Evolutionary conservation across 64 coral and sea anemone species (phyloP), one percentile per base, ranked within the genome.

Genomic region (Orbicella faveolata): DNA sequence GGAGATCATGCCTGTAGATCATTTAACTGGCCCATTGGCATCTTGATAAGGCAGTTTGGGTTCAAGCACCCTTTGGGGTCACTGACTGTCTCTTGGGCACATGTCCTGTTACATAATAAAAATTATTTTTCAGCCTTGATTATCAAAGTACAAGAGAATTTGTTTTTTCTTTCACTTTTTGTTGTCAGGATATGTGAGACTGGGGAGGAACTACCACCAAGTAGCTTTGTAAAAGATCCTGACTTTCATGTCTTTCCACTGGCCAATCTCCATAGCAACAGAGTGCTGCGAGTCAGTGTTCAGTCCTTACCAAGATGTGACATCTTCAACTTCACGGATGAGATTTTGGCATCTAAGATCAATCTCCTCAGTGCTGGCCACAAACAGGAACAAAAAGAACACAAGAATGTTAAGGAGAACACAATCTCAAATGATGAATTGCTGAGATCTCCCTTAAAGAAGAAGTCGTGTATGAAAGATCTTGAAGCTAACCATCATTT

Each of bases 251-350:
- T 70, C 12, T 95, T 95, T 73, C 93, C 93, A 61, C 15, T 91
- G 79, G 93, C 89, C 52, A 95, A 83, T 80, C 72, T 91, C 21
- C 75, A 76, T 67, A 39, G 89, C 23, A 75, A 87, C 7, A 72
- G 61, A 88, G 73, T 26, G 0, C 54, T 95, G 2, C 53, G 34
- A 8, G 93, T 95, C 55, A 81, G 68, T 25, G 75, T 95, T 19
- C 80, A 91, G 23, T 91, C 93, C 1, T 57, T 95, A 55, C 93
- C 93, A 68, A 66, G 89, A 75, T 90, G 77, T 72, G 80, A 74
- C 26, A 75, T 95, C 4, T 69, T 72, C 21, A 86, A 92, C 20
- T 55, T 92, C 9, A 33, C 86, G 10, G 82, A 75, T 66, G n/a
- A 87, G 59, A 79, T 78, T 39, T 36, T 79, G 62, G 37, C 82